Evolutionary conservation across 2,113 vertebrate genomes (phyloP).

Genomic region (Scortum barcoo): DNA sequence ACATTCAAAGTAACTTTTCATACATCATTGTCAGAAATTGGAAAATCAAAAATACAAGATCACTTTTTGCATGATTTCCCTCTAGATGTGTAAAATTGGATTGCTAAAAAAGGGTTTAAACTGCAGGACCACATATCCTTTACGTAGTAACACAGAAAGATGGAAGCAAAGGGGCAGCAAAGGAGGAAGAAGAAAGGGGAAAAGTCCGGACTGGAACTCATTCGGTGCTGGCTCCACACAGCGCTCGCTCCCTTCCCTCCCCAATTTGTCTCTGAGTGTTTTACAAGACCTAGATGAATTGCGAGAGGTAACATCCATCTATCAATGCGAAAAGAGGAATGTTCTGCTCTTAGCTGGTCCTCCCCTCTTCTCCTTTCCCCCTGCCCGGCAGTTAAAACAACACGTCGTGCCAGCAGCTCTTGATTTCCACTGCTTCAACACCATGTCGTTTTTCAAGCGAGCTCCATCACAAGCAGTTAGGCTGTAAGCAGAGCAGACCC

Average conservation of each 20-base stretch:
- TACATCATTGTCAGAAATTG: background rate
- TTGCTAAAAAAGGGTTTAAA: background rate
- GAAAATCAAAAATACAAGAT: background rate
- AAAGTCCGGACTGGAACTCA: conserved; percentile 23
- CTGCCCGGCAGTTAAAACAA: conserved; percentile 65
- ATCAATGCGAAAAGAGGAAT: conserved; percentile 48
- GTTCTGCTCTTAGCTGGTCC: conserved; percentile 35
- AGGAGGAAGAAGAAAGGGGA: background rate
- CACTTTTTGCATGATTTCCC: background rate
- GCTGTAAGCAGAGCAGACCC: conserved; percentile 79
- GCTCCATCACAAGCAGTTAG: conserved; percentile 81
- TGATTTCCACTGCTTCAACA: conserved; percentile 75
- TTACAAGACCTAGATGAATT: conserved; percentile 63
- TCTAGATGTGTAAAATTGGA: background rate
- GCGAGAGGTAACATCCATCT: conserved; percentile 57
- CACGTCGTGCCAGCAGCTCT: conserved; percentile 70
- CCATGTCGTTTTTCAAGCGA: conserved; percentile 77
- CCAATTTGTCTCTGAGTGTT: conserved; percentile 64
- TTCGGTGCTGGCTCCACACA: conserved; percentile 20
- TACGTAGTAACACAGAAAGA: background rate
- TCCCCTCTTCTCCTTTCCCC: background rate
- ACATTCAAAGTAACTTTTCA: no score
- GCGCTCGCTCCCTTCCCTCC: background rate
- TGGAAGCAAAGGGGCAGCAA: conserved; percentile 16
- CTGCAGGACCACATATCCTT: background rate